Percentiles rank a stretch among this genome's conserved stretches.
phyloP scores from a whole-genome alignment of 2,113 vertebrate species.

The Rallus limicola region DNA sequence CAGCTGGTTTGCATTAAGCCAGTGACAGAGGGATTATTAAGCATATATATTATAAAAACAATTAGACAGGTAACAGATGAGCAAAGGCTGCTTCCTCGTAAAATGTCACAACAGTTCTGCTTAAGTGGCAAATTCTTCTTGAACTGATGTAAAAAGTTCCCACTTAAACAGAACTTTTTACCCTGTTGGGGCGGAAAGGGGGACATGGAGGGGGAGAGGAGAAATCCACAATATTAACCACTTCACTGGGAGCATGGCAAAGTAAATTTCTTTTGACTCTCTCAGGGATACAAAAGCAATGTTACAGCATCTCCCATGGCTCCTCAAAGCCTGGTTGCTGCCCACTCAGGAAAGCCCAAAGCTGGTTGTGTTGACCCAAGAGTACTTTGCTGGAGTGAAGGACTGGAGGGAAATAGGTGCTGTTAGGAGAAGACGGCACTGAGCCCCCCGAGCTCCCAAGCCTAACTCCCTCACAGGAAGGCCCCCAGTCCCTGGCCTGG shows the following conservation, averaged over 20 bases:
- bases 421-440: neutral
- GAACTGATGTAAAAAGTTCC: neutral
- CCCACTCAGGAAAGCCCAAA: neutral
- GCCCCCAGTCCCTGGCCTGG: neutral
- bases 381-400: neutral
- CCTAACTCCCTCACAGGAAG: neutral
- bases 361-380: neutral
- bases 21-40: slow-evolving; percentile 4
- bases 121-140: neutral
- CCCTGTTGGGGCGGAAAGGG: neutral
- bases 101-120: neutral
- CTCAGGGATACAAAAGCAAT: neutral
- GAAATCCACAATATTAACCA: neutral
- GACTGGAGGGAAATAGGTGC: neutral
- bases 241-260: neutral
- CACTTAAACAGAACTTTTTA: neutral
- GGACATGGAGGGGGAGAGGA: neutral
- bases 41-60: neutral
- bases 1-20: neutral
- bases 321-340: neutral
- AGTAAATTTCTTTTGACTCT: neutral
- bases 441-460: neutral
- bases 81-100: neutral
- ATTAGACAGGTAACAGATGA: slow-evolving; percentile 15
- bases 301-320: neutral